Conservation (phyloP, 2,113 vertebrate species). For the Polyodon spathula region DNA sequence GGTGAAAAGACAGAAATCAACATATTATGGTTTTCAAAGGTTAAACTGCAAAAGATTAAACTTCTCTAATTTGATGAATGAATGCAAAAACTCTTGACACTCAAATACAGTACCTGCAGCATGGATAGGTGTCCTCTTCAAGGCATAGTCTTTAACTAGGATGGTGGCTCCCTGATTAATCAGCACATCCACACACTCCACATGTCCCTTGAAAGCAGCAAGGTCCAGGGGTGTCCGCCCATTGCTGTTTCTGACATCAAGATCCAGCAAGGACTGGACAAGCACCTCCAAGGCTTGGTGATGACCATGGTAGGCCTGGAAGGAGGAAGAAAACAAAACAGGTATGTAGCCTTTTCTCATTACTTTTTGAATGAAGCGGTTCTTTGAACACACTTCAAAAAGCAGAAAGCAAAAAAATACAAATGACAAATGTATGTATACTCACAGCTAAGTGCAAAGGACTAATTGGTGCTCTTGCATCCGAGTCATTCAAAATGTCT, state of each 20-base stretch:
- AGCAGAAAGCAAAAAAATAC: not conserved
- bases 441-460: constrained; percentile 94
- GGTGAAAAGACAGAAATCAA: too few species aligned
- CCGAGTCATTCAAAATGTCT: constrained; percentile 84
- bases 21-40: too few species aligned
- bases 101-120: constrained; percentile 71
- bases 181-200: constrained; percentile 93
- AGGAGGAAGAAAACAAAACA: constrained; percentile 19
- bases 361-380: too few species aligned
- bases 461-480: constrained; percentile 83
- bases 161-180: constrained; percentile 96
- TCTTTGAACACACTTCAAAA: not conserved
- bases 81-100: too few species aligned
- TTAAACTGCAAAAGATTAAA: too few species aligned
- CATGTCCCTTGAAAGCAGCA: constrained; percentile 90
- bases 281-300: constrained; percentile 92
- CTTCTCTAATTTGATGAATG: too few species aligned
- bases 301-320: constrained; percentile 92
- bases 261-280: constrained; percentile 90
- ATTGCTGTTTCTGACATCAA: constrained; percentile 86
- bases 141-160: constrained; percentile 86
- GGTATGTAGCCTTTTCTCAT: not conserved
- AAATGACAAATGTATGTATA: constrained; percentile 22
- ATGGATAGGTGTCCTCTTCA: constrained; percentile 91
- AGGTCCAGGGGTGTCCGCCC: constrained; percentile 89